These are phyloP conservation scores for Hymenochirus boettgeri DNA, from an alignment of 2,113 vertebrate species.

Conservation along the genomic window DNA sequence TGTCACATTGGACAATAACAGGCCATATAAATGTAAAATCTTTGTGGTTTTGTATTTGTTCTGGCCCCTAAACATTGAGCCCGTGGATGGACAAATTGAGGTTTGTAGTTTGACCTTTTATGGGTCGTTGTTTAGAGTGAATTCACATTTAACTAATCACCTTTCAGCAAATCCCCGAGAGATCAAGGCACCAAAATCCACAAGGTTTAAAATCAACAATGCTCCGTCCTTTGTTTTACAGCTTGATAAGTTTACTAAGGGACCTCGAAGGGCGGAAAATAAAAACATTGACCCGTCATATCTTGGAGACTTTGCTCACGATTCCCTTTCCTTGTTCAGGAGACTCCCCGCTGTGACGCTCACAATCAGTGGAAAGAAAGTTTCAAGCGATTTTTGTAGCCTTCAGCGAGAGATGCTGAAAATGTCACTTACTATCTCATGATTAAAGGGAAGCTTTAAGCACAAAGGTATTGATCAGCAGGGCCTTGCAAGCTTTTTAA, in stretches of 20 bases:
- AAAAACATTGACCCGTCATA: conserved; percentile 47
- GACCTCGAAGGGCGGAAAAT: conserved; percentile 37
- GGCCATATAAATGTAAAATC: neutral
- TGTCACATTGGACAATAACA: neutral
- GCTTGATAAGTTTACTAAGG: conserved; percentile 49
- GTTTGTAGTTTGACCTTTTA: neutral
- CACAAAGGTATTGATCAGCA: conserved; percentile 33
- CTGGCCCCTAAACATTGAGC: no score
- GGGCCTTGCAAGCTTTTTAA: conserved; percentile 16
- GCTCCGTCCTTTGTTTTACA: conserved; percentile 24
- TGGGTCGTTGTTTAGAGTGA: neutral
- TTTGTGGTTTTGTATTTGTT: no score
- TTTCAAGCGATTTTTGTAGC: conserved; percentile 42
- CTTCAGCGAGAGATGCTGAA: conserved; percentile 45
- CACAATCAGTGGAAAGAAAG: conserved; percentile 44
- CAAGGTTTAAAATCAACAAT: no score
- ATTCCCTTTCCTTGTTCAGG: conserved; percentile 45
- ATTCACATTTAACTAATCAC: neutral
- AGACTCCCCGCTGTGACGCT: conserved; percentile 51
- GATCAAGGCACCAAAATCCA: conserved; percentile 42
- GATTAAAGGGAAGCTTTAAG: conserved; percentile 41
- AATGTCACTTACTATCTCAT: conserved; percentile 43
- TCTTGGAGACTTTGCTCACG: conserved; percentile 34
- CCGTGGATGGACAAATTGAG: neutral
- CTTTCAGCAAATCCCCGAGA: conserved; percentile 5